A percentile compares a stretch with the other conserved stretches of the same genome.
These are phyloP conservation scores for Amphimedon queenslandica DNA, from an alignment of 37 sponge, comb jelly and placozoan genomes.

Conservation along the genomic window DNA sequence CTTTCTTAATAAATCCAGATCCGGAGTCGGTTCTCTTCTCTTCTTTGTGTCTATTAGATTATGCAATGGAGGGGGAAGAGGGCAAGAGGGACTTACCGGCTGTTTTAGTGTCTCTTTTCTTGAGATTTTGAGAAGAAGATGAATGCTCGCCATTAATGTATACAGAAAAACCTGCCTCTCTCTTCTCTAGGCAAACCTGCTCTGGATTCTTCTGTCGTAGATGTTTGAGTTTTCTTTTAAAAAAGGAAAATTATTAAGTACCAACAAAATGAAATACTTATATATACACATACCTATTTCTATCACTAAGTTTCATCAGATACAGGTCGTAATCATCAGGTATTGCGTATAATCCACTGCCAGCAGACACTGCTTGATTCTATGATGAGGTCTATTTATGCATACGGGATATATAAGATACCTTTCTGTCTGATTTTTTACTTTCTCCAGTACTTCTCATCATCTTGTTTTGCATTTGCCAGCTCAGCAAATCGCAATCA, in stretches of 20 bases:
- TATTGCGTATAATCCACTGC: too few relatives aligned
- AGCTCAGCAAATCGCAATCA: too few relatives aligned
- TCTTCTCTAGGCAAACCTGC: slow-evolving; percentile 69
- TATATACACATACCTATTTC: slow-evolving; percentile 45
- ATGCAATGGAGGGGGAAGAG: not conserved
- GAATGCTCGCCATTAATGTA: slow-evolving; percentile 94
- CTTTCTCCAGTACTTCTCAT: too few relatives aligned
- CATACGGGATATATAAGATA: too few relatives aligned
- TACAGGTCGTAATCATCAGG: slow-evolving; percentile 41
- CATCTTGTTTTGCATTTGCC: too few relatives aligned
- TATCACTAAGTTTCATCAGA: slow-evolving; percentile 52
- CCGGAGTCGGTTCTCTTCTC: too few relatives aligned
- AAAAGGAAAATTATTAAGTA: not conserved
- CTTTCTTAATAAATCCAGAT: too few relatives aligned
- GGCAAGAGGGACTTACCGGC: not conserved
- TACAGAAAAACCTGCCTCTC: slow-evolving; percentile 90
- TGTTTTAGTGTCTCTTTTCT: not conserved
- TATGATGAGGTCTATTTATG: too few relatives aligned
- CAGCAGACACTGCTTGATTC: too few relatives aligned
- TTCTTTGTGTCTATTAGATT: too few relatives aligned
- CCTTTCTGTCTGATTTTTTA: too few relatives aligned
- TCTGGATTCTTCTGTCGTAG: slow-evolving; percentile 63
- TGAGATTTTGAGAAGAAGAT: not conserved
- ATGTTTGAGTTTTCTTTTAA: slow-evolving; percentile 58
- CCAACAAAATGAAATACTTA: not conserved